phyloP scores from a whole-genome alignment of 2,888 invertebrate genomes.

The Hermaeophaga mercurialis region DNA sequence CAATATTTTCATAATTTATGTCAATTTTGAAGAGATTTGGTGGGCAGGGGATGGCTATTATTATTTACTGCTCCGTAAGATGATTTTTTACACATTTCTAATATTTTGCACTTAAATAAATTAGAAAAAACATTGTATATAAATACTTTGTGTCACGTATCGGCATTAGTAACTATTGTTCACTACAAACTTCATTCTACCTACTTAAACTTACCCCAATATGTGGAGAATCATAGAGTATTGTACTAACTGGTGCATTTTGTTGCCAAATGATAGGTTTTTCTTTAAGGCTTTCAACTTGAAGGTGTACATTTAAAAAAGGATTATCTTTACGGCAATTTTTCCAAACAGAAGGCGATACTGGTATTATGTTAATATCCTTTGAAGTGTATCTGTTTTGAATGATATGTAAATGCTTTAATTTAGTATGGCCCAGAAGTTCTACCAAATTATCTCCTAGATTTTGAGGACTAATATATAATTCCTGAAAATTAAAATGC shows the following conservation, averaged over 20 bases:
- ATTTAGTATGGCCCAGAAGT: slow-evolving; percentile 67
- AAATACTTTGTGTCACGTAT: too few relatives aligned
- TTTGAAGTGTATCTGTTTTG: slow-evolving; percentile 74
- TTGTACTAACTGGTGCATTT: slow-evolving; percentile 69
- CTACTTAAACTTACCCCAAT: slow-evolving; percentile 63
- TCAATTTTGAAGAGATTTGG: too few relatives aligned
- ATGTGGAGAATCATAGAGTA: slow-evolving; percentile 68
- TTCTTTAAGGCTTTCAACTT: slow-evolving; percentile 65
- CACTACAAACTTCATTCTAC: too few relatives aligned
- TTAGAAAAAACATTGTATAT: too few relatives aligned
- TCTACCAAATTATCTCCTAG: slow-evolving; percentile 74
- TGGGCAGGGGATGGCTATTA: too few relatives aligned
- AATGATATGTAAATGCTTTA: slow-evolving; percentile 72
- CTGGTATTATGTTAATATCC: slow-evolving; percentile 60
- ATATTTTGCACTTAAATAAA: too few relatives aligned
- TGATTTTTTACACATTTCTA: too few relatives aligned
- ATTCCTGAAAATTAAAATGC: slow-evolving; percentile 55
- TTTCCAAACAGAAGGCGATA: slow-evolving; percentile 59
- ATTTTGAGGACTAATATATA: slow-evolving; percentile 74
- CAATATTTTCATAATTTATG: too few relatives aligned
- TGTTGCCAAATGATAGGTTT: slow-evolving; percentile 71
- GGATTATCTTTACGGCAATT: slow-evolving; percentile 63
- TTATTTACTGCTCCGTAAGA: too few relatives aligned
- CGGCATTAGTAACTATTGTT: too few relatives aligned
- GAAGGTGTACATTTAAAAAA: slow-evolving; percentile 69